Base-by-base conservation (phyloP, 2,888 invertebrate species). In the Cartodere bifasciata region DNA sequence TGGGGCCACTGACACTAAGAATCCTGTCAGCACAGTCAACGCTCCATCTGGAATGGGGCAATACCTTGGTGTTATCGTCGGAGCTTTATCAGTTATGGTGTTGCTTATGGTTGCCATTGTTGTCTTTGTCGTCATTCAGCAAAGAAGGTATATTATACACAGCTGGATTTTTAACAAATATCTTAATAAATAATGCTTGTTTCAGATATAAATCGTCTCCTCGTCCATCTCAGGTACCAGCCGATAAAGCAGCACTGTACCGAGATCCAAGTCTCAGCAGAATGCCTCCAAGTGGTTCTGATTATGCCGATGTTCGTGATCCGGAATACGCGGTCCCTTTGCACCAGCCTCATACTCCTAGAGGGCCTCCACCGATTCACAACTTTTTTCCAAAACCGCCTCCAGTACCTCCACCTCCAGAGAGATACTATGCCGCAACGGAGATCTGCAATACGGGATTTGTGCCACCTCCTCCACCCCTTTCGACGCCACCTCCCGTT, bases 381-480 rank as follows among this genome's bases (percentile, higher is more conserved):
- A 65, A 66, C 50, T 65, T 71, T 53, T 66, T 70, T 49, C 70
- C 70, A 33, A 65, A 72, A 56, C 73, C 69, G 42, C 71, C 70
- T 31, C 68, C 71, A 39, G 67, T 72, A 49, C 76, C 76, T 40
- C 78, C 76, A 33, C 73, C 74, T 23, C 68, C 72, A 39, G 75
- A 76, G 58, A 69, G 74, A 58, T 77, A 77, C 62, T 78, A 77
- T 61, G 76, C 77, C 42, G 73, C 76, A 45, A 72, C 75, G 39
- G 75, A 77, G 58, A 73, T 78, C 47, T 66, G 67, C 51, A 67
- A 68, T 50, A 48, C 53, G 29, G 53, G 53, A 29, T 55, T 58
- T 39, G 51, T 58, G 14, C 55, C 55, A 29, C 60, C 60, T 10
- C 58, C 60, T 22, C 60, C 58, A 6, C 60, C 58, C 21, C 36